Conservation (phyloP, 1,140 invertebrate species). For the Proales similis region DNA sequence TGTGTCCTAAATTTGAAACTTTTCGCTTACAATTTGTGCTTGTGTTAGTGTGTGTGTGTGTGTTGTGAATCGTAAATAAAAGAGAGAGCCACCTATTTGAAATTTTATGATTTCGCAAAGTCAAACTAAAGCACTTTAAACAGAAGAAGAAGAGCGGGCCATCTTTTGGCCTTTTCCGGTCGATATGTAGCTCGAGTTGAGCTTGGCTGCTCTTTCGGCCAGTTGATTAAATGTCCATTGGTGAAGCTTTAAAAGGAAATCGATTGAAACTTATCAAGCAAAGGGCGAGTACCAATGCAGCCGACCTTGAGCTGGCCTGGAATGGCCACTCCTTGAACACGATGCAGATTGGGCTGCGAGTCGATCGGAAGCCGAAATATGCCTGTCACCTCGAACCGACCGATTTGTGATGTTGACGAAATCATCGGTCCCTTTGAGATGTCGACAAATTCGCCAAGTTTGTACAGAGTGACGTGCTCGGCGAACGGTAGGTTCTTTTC, state of each 20-base stretch:
- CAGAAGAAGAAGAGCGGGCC: no score
- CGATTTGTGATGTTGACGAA: constrained; percentile 65
- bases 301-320: constrained; percentile 61
- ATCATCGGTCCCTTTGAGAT: constrained; percentile 84
- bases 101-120: no score
- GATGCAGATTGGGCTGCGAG: constrained; percentile 61
- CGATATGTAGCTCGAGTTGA: no score
- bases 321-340: constrained; percentile 80
- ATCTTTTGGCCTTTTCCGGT: no score
- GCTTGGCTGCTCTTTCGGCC: constrained; percentile 64
- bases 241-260: constrained; percentile 58
- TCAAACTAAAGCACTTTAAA: no score
- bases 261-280: constrained; percentile 36
- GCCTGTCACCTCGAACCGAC: constrained; percentile 64
- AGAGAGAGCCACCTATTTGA: no score
- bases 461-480: constrained; percentile 66
- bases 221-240: constrained; percentile 72
- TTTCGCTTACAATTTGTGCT: no score
- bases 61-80: no score
- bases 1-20: no score
- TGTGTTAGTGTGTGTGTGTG: no score
- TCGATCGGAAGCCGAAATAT: constrained; percentile 61
- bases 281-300: constrained; percentile 38
- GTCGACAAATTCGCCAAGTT: constrained; percentile 74
- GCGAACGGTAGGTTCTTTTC: constrained; percentile 42